A percentile compares a stretch with the other conserved stretches of the same genome.
phyloP scores from a whole-genome alignment of 2,888 invertebrate species.

The Salpingus planirostris region DNA sequence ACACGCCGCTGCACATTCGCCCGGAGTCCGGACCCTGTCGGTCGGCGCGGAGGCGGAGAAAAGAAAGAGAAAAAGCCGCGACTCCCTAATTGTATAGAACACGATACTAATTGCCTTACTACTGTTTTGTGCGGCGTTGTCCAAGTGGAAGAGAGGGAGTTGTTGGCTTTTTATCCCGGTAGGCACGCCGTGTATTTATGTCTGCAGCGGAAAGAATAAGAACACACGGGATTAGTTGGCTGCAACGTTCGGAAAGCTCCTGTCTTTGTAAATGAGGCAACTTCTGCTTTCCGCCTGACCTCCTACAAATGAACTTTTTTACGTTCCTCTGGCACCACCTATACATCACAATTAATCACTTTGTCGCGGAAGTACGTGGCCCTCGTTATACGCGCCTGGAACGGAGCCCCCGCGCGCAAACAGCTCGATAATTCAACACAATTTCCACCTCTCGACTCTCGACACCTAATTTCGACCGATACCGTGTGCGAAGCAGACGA shows the following conservation, averaged over 20 bases:
- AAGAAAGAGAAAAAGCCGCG: constrained; percentile 18
- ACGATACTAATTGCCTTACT: constrained; percentile 42
- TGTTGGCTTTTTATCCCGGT: constrained; percentile 25
- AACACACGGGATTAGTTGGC: constrained; percentile 38
- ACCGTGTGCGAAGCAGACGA: no score
- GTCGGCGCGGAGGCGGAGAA: no score
- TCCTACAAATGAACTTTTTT: constrained; percentile 42
- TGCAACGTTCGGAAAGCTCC: constrained; percentile 35
- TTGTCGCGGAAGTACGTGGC: constrained; percentile 10
- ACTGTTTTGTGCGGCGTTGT: constrained; percentile 37
- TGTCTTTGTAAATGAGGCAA: constrained; percentile 40
- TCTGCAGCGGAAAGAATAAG: constrained; percentile 37
- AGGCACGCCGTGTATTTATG: constrained; percentile 37
- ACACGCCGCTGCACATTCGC: constrained; percentile 6
- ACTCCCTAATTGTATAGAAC: constrained; percentile 41
- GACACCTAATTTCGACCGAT: no score
- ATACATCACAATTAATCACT: constrained; percentile 33
- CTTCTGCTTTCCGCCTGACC: constrained; percentile 40
- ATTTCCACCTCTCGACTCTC: no score
- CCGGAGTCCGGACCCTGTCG: constrained; percentile 3
- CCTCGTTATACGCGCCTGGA: constrained; percentile 4
- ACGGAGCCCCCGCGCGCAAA: constrained; percentile 2
- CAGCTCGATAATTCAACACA: constrained; percentile 7
- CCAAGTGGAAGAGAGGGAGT: constrained; percentile 25
- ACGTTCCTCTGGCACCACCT: constrained; percentile 23